A percentile compares a stretch with the other conserved stretches of the same genome.
These are phyloP conservation scores for Corythornis cristatus DNA, from an alignment of 2,113 vertebrate species.

Conservation along the genomic window DNA sequence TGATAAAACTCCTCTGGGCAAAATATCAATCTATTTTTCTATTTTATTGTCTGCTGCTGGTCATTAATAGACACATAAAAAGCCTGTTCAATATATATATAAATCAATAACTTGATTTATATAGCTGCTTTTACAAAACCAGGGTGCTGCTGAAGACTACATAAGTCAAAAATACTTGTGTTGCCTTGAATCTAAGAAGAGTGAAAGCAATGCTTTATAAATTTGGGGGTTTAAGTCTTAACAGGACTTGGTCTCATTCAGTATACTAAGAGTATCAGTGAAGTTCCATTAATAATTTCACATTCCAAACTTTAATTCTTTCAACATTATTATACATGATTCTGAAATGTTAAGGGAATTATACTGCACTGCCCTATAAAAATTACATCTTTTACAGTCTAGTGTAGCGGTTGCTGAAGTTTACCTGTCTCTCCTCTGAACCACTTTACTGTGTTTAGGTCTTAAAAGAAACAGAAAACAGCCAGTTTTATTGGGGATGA, in stretches of 20 bases:
- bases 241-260: neutral
- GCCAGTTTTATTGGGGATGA: neutral
- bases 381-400: neutral
- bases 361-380: neutral
- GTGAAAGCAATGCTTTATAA: neutral
- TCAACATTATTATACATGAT: neutral
- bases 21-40: neutral
- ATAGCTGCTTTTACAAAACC: neutral
- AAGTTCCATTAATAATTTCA: neutral
- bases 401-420: neutral
- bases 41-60: neutral
- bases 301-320: neutral
- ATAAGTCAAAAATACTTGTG: neutral
- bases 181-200: neutral
- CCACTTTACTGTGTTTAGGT: neutral
- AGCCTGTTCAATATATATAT: neutral
- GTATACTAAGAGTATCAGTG: neutral
- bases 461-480: neutral
- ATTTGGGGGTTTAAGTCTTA: neutral
- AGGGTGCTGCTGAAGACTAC: neutral
- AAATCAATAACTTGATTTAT: neutral
- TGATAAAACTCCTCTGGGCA: neutral
- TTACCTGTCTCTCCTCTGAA: neutral
- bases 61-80: neutral
- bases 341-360: neutral